Evolutionary conservation across 2,113 vertebrate species (phyloP), one percentile per base, ranked within the genome.

Genomic region (Bos javanicus): DNA sequence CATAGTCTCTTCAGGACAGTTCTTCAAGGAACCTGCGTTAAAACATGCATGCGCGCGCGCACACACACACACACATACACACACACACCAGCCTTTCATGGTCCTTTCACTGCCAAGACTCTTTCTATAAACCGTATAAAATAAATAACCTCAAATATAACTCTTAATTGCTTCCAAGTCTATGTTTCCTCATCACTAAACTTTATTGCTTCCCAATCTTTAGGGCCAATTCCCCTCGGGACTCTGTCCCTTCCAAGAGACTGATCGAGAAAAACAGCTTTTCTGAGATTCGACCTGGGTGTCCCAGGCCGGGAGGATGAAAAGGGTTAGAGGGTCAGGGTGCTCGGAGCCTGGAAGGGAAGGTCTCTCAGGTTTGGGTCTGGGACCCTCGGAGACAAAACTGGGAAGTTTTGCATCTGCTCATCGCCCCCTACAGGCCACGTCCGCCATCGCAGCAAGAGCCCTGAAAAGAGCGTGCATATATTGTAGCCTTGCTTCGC

Each of bases 391-490:
- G 2, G 21, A 60, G 87, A 86, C 67, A 71, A 33, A 96, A 56
- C 43, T 10, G 6, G 15, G 23, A 90, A 95, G 88, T 97, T 97
- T 82, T 81, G 54, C 23, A 57, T 92, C 87, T 91, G 59, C 46
- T 90, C 56, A 21, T 94, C 82, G 97, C 98, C 97, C 98, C 97
- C 98, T 98, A 96, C 98, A 98, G 99, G 98, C 39, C 78, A 88
- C 92, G 21, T 96, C 60, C 6, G 82, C 25, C 87, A 97, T 94
- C 89, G 97, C 98, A 97, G 78, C 33, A 8, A 50, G 5, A 85
- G 56, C 67, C 92, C 81, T 14, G 76, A 23, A 26, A 13, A 52
- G 86, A 50, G 78, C 56, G 57, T 62, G 26, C 48, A n/a, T 82
- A 52, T 10, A 17, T 84, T 83, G 30, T 56, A 19, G 56, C 3